Evolutionary conservation across 1,140 invertebrate genomes (phyloP).

Genomic region (Drosophila mayri): DNA sequence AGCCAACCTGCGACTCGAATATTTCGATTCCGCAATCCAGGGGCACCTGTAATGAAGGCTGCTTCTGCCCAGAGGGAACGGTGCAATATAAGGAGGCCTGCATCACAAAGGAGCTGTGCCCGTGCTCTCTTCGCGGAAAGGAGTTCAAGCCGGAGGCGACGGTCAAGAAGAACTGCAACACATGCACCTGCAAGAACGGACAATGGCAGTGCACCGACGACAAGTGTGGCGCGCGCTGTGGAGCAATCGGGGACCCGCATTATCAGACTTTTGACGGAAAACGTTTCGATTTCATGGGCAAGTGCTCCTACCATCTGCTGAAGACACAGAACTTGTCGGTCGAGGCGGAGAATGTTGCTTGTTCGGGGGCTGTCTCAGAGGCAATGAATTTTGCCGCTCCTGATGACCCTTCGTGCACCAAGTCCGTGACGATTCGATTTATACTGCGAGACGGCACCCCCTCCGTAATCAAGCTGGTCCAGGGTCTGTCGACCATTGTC

Average conservation of each 20-base stretch:
- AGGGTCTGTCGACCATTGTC: conserved; percentile 88
- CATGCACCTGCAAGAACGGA: conserved; percentile 86
- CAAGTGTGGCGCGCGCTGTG: conserved; percentile 91
- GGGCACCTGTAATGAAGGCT: conserved; percentile 92
- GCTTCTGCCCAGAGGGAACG: conserved; percentile 92
- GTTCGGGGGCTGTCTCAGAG: conserved; percentile 91
- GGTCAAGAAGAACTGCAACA: conserved; percentile 93
- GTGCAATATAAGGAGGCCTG: conserved; percentile 91
- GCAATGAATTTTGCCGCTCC: conserved; percentile 88
- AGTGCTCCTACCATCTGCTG: conserved; percentile 93
- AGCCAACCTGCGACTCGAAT: conserved; percentile 86
- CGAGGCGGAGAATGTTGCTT: conserved; percentile 93
- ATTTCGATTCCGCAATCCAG: conserved; percentile 66
- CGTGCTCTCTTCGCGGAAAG: conserved; percentile 92
- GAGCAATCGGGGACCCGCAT: conserved; percentile 94
- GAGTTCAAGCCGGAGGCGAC: conserved; percentile 90
- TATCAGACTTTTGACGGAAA: conserved; percentile 95
- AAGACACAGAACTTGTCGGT: conserved; percentile 89
- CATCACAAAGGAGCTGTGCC: conserved; percentile 89
- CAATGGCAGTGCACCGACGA: conserved; percentile 92
- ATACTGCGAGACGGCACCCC: conserved; percentile 85
- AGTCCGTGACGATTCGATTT: conserved; percentile 89
- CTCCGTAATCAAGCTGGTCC: conserved; percentile 89
- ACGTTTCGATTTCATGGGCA: conserved; percentile 94
- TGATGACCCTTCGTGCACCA: conserved; percentile 92